Conservation (phyloP, 2,888 invertebrate species). For the Amblyteles armatorius region DNA sequence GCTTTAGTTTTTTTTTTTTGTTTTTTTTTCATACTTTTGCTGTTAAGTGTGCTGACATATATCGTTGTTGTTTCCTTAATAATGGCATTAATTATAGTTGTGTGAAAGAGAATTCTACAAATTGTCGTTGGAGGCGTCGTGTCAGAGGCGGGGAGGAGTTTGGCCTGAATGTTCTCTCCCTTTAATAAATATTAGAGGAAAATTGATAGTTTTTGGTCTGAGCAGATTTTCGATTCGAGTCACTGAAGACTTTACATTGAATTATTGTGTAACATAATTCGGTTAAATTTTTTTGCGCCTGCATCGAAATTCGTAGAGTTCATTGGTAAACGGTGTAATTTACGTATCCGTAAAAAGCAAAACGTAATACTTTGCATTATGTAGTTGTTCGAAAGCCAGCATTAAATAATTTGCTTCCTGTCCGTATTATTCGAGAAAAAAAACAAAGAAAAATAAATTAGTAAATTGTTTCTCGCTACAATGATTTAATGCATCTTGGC, state of each 20-base stretch:
- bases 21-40: slow-evolving; percentile 18
- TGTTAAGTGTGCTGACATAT: slow-evolving; percentile 14
- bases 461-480: slow-evolving; percentile 51
- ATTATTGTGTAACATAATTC: slow-evolving; percentile 38
- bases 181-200: slow-evolving; percentile 57
- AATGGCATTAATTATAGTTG: slow-evolving; percentile 64
- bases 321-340: slow-evolving; percentile 62
- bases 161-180: slow-evolving; percentile 78
- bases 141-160: slow-evolving; percentile 79
- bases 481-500: slow-evolving; percentile 62
- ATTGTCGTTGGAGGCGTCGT: slow-evolving; percentile 76
- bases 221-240: slow-evolving; percentile 42
- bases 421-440: slow-evolving; percentile 43
- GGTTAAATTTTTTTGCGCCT: slow-evolving; percentile 60
- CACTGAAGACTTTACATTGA: not conserved
- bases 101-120: slow-evolving; percentile 76
- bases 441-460: slow-evolving; percentile 37
- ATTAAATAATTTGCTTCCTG: slow-evolving; percentile 57
- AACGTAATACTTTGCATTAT: slow-evolving; percentile 65
- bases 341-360: slow-evolving; percentile 60
- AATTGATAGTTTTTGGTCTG: slow-evolving; percentile 33
- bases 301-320: slow-evolving; percentile 76
- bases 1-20: slow-evolving; percentile 16
- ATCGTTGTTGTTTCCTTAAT: slow-evolving; percentile 46
- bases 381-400: slow-evolving; percentile 62